Base-by-base conservation (phyloP, 2,888 invertebrate genomes). In the Crocallis elinguaria region DNA sequence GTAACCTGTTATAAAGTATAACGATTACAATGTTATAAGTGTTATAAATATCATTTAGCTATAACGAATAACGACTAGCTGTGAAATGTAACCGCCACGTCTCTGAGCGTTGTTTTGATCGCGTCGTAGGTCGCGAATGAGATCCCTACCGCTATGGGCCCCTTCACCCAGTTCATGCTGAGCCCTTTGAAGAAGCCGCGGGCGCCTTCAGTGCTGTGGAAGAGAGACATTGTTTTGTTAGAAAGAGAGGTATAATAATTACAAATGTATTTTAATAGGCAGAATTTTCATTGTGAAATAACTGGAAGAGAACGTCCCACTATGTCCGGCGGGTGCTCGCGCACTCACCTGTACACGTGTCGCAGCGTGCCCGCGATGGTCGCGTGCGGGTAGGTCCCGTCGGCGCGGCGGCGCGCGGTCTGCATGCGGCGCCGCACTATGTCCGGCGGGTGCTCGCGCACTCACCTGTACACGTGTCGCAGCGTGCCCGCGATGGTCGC, bases 141-240 rank as follows among this genome's bases (percentile, higher is more conserved):
- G 71, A 99, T 98, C 51, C 99, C 99, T 7, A 96, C 97, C 0
- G 97, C 96, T 43, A 97, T 95, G 5, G 97, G 97, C 0, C 97
- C 97, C 81, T 97, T 97, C 44, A 99, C 95, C 98, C 99, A 99
- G 88, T 99, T 99, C 98, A 99, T 98, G 69, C 97, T 98, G n/a
- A 99, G 93, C 0, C 99, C 99, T 86, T 99, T 99, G 93, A 97
- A 99, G 82, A 99, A 96, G 0, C 99, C 99, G 42, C 94, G 93
- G 79, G 94, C 94, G 17, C 99, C 99, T 84, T 99, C 99, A 64
- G 94, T 94, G 49, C 97, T 97, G 88, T 38, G 86, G 86, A 60
- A 64, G 21, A 38, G 27, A 38, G 5, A 30, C 17, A 13, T 12
- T 19, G 19, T n/a, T n/a, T n/a, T 5, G 19, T 19, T 19, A 19